A percentile compares a stretch with the other conserved stretches of the same genome.
These are phyloP conservation scores for Coelopa frigida DNA, from an alignment of 1,140 invertebrate species.

Conservation along the genomic window DNA sequence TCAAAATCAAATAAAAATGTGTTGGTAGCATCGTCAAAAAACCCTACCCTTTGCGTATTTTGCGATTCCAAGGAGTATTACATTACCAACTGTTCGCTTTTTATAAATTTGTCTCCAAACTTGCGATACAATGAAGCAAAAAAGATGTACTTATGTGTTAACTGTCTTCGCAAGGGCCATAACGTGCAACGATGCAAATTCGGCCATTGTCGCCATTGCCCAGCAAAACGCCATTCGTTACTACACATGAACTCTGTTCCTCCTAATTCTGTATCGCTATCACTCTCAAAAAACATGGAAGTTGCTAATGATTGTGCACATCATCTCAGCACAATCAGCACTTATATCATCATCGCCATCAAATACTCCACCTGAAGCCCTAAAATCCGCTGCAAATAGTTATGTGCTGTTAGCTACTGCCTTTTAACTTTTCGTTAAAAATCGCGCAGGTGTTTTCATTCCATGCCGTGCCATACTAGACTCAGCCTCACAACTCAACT, in stretches of 20 bases:
- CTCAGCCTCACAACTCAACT: slow-evolving; percentile 8
- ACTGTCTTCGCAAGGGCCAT: slow-evolving; percentile 7
- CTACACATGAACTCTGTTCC: neutral
- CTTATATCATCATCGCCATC: neutral
- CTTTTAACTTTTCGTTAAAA: slow-evolving; percentile 4
- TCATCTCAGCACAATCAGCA: neutral
- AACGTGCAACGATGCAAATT: neutral
- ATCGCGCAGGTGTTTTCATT: slow-evolving; percentile 2
- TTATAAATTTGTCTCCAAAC: neutral
- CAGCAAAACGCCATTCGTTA: slow-evolving; percentile 3
- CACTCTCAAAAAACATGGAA: too few species aligned
- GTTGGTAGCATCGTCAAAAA: neutral
- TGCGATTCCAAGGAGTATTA: slow-evolving; percentile 9
- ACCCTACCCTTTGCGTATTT: neutral
- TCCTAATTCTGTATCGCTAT: too few species aligned
- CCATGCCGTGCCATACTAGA: slow-evolving; percentile 8
- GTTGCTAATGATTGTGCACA: neutral
- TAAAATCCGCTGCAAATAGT: neutral
- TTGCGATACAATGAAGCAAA: slow-evolving; percentile 2
- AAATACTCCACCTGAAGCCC: neutral
- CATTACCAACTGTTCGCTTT: slow-evolving; percentile 3
- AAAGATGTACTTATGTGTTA: neutral
- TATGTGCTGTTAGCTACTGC: slow-evolving; percentile 8
- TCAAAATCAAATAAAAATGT: neutral
- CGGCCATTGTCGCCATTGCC: slow-evolving; percentile 1